phyloP scores from a whole-genome alignment of 1,140 invertebrate species.

The Euura saliciscinereae region DNA sequence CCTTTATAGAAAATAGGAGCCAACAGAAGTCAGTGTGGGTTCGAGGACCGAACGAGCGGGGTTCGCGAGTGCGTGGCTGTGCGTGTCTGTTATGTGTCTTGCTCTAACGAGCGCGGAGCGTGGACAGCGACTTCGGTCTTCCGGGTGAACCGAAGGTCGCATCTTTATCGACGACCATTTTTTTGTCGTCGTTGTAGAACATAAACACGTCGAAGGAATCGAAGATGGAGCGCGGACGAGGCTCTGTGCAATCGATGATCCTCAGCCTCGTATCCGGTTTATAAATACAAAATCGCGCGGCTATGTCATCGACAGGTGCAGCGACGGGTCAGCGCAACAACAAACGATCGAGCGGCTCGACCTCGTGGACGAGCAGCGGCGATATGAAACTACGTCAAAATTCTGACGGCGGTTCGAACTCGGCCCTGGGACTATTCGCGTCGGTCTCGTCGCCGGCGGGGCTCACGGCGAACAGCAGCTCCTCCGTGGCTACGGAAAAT shows the following conservation, averaged over 20 bases:
- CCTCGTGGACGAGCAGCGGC: not conserved
- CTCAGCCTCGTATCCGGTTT: no score
- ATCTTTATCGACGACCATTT: not conserved
- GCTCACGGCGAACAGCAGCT: not conserved
- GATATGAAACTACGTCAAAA: not conserved
- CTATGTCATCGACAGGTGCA: no score
- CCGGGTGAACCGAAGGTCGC: not conserved
- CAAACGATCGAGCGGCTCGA: not conserved
- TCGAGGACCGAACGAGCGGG: not conserved
- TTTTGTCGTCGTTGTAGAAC: no score
- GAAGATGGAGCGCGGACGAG: no score
- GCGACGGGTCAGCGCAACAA: not conserved
- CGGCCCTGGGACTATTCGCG: not conserved
- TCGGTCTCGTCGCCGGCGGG: not conserved
- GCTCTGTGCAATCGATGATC: no score
- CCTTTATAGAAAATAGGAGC: not conserved
- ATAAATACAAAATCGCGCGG: no score
- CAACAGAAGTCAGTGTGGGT: constrained; percentile 1
- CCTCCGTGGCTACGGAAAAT: not conserved
- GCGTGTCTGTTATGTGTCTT: not conserved
- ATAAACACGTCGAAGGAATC: no score
- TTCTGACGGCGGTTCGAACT: not conserved
- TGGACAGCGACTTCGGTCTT: no score
- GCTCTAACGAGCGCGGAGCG: not conserved
- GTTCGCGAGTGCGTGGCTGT: not conserved